Evolutionary conservation across 2,888 invertebrate species (phyloP).

Genomic region (Ypsolopha scabrella): DNA sequence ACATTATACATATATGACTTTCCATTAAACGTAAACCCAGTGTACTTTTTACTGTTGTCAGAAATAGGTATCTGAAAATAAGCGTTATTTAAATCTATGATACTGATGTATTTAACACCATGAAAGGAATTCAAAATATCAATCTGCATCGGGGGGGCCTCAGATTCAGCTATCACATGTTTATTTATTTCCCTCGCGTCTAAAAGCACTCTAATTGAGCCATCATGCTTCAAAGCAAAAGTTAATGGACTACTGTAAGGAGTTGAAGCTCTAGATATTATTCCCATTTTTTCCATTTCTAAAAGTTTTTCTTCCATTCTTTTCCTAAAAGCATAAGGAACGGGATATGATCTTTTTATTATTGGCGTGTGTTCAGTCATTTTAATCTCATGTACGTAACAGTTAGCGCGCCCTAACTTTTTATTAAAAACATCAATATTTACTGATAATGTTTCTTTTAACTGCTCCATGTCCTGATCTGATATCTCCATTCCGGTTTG

Average conservation of each 20-base stretch:
- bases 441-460: too few species aligned
- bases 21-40: slow-evolving; percentile 10
- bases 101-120: slow-evolving; percentile 12
- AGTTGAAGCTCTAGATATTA: slow-evolving; percentile 21
- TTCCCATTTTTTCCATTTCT: slow-evolving; percentile 19
- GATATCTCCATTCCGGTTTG: too few species aligned
- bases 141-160: slow-evolving; percentile 13
- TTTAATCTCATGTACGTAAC: slow-evolving; percentile 17
- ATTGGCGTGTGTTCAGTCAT: slow-evolving; percentile 13
- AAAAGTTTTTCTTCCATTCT: slow-evolving; percentile 18
- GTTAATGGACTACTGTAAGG: slow-evolving; percentile 22
- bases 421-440: slow-evolving; percentile 14
- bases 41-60: slow-evolving; percentile 7
- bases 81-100: slow-evolving; percentile 16
- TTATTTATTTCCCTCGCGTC: slow-evolving; percentile 24
- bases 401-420: slow-evolving; percentile 11
- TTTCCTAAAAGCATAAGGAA: slow-evolving; percentile 17
- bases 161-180: slow-evolving; percentile 20
- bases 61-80: slow-evolving; percentile 12
- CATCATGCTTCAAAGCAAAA: slow-evolving; percentile 21
- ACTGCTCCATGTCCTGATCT: too few species aligned
- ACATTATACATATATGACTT: too few species aligned
- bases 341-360: slow-evolving; percentile 17
- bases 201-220: slow-evolving; percentile 20
- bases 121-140: slow-evolving; percentile 16